Conservation (phyloP, 1,140 invertebrate genomes). For the Drosophila santomea region DNA sequence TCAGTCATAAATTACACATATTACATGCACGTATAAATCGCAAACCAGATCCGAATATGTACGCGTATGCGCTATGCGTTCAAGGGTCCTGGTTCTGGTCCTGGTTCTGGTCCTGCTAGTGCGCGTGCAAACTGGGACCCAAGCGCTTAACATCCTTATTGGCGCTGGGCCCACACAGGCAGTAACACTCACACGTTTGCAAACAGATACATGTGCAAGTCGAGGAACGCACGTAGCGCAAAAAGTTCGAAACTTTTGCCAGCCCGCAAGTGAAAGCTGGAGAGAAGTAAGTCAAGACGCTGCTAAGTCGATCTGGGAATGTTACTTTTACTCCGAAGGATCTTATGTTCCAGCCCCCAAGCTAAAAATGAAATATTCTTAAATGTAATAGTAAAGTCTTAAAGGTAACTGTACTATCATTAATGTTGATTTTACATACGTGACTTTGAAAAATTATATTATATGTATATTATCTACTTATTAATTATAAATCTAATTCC, state of each 20-base stretch:
- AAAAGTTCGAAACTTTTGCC: constrained; percentile 67
- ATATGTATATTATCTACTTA: too few relatives aligned
- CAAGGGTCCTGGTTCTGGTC: constrained; percentile 1
- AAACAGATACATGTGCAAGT: constrained; percentile 60
- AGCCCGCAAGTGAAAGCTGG: constrained; percentile 58
- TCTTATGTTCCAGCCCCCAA: background rate
- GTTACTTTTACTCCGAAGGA: constrained; percentile 57
- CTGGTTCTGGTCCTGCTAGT: constrained; percentile 26
- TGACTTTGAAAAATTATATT: too few relatives aligned
- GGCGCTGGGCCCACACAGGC: constrained; percentile 45
- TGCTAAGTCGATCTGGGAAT: constrained; percentile 34
- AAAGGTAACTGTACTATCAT: constrained; percentile 17
- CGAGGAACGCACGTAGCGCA: constrained; percentile 65
- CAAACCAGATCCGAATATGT: constrained; percentile 59
- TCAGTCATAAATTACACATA: constrained; percentile 81
- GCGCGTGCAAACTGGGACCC: constrained; percentile 61
- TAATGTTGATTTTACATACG: constrained; percentile 2
- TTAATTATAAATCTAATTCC: background rate
- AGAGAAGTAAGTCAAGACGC: constrained; percentile 74
- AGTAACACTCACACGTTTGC: constrained; percentile 1
- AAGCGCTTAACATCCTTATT: constrained; percentile 81
- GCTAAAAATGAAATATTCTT: background rate
- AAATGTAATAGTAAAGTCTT: too few relatives aligned
- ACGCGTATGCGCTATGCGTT: constrained; percentile 24
- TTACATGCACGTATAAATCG: constrained; percentile 81